Base-by-base conservation (phyloP, 2,888 invertebrate species). In the Sphaerophoria rueppellii region DNA sequence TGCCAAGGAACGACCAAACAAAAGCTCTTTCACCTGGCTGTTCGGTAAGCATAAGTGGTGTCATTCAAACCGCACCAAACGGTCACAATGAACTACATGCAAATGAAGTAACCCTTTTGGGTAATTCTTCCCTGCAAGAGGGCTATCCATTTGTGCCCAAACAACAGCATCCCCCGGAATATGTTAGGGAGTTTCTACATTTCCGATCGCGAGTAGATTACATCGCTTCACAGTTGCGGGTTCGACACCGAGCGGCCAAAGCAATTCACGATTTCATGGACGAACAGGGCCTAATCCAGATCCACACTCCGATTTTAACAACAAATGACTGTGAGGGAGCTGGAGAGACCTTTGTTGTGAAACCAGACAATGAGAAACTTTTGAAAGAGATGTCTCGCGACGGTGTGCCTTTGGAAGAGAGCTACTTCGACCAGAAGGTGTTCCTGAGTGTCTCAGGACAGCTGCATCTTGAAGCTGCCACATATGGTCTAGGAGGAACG, bases 311-410 rank as follows among this genome's bases (percentile, higher is more conserved):
- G 0, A 93, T 96, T 86, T 90, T 99, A 46, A 99, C 99, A 6
- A 95, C 97, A 12, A 99, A 98, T 92, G 99, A 99, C 92, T 99
- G 99, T 91, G 99, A 99, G 93, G 99, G 99, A 0, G 99, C 97
- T 32, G 99, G 99, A 0, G 98, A 99, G 91, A 94, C 96, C 0
- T 99, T 99, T 90, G 92, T 93, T 78, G 95, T 96, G 0, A 93
- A 93, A 82, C 96, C 97, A 0, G 94, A 95, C 69, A 95, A 93
- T 88, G 90, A 93, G 63, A 89, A 92, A 2, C 92, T 95, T 0
- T 89, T 96, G 0, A 93, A 95, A 89, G 92, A 93, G 34, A 97
- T 97, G 96, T 92, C 92, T 88, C 95, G 94, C 87, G 92, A 93
- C 12, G 93, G 93, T 50, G 91, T 92, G 60, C 89, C 93, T 0